Percentiles rank a stretch among this genome's conserved stretches.
Conservation (phyloP, 2,888 invertebrate genomes). For the Pyrgus malvae region DNA sequence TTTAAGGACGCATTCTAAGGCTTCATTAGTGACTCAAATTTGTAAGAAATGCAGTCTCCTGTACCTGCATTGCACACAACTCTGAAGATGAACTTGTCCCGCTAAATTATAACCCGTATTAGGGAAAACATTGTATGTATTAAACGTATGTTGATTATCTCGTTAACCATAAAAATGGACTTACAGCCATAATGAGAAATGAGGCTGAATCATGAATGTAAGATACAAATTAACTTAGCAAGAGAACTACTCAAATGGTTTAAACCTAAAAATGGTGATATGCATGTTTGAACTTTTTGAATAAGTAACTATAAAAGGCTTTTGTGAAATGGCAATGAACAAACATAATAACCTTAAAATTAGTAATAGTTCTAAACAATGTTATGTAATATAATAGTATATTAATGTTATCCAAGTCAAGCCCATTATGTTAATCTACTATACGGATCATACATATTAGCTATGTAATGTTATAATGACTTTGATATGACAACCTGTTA, state of each 20-base stretch:
- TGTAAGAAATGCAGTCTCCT: not conserved
- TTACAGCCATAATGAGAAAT: slow-evolving; percentile 9
- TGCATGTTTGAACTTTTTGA: too few relatives aligned
- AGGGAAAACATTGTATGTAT: slow-evolving; percentile 20
- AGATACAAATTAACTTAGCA: slow-evolving; percentile 3
- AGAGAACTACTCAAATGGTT: not conserved
- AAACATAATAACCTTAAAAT: too few relatives aligned
- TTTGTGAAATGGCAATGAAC: too few relatives aligned
- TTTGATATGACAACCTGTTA: too few relatives aligned
- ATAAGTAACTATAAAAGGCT: too few relatives aligned
- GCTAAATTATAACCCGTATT: slow-evolving; percentile 15
- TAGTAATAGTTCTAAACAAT: too few relatives aligned
- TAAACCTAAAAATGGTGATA: not conserved
- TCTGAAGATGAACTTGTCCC: slow-evolving; percentile 9
- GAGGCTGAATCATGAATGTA: slow-evolving; percentile 7
- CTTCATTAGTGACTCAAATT: not conserved
- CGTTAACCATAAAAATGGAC: slow-evolving; percentile 16
- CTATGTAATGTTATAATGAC: too few relatives aligned
- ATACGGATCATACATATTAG: too few relatives aligned
- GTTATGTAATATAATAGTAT: too few relatives aligned
- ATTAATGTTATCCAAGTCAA: too few relatives aligned
- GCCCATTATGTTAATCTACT: too few relatives aligned
- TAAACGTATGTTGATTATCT: slow-evolving; percentile 25
- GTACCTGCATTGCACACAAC: slow-evolving; percentile 9
- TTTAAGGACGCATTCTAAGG: not conserved